Percentiles rank a stretch among this genome's conserved stretches.
Conservation (phyloP, 2,888 invertebrate genomes). For the Apocheima hispidaria region DNA sequence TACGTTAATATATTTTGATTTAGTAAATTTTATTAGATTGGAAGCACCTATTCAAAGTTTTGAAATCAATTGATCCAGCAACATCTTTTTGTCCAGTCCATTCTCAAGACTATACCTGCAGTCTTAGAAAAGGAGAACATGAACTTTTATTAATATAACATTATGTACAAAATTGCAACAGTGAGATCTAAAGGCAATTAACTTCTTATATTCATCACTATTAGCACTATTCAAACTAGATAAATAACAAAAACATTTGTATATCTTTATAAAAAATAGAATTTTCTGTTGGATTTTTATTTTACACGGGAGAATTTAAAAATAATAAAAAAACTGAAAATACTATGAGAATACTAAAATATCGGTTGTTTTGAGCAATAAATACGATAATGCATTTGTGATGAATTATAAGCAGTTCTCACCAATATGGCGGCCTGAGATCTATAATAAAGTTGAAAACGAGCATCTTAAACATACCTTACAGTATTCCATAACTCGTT, state of each 20-base stretch:
- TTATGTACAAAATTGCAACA: slow-evolving; percentile 78
- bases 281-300: slow-evolving; percentile 8
- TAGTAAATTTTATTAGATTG: neutral
- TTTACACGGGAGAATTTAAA: neutral
- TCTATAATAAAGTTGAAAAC: slow-evolving; percentile 69
- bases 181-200: slow-evolving; percentile 71
- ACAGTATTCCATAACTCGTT: slow-evolving; percentile 72
- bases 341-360: neutral
- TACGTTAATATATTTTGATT: neutral
- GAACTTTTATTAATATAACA: slow-evolving; percentile 77
- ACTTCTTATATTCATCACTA: slow-evolving; percentile 71
- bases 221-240: slow-evolving; percentile 18
- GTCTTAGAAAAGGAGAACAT: slow-evolving; percentile 48
- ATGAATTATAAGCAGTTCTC: slow-evolving; percentile 68
- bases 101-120: slow-evolving; percentile 12
- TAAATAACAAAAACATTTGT: slow-evolving; percentile 24
- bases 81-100: slow-evolving; percentile 8
- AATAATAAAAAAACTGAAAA: slow-evolving; percentile 2
- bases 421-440: slow-evolving; percentile 83
- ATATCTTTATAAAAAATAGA: slow-evolving; percentile 28
- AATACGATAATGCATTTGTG: slow-evolving; percentile 54
- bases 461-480: slow-evolving; percentile 75
- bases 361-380: slow-evolving; percentile 27
- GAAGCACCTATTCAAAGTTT: neutral
- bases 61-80: slow-evolving; percentile 6